Base-by-base conservation (phyloP, 2,113 vertebrate genomes). In the Dascyllus trimaculatus region DNA sequence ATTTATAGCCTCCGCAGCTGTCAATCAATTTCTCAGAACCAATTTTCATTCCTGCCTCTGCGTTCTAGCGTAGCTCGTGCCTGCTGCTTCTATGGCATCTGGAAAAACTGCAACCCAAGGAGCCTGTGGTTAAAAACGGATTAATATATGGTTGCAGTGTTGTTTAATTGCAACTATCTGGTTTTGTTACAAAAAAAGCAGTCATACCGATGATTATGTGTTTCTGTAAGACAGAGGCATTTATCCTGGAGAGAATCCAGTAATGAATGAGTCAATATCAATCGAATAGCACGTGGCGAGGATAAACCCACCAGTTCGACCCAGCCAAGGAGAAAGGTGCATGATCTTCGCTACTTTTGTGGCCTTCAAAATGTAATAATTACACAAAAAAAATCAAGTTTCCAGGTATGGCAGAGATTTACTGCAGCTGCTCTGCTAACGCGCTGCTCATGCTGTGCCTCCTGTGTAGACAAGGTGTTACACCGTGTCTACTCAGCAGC, bases 1-100 rank as follows among this genome's bases (percentile, higher is more conserved):
- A 91, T 89, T 84, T 82, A 82, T 90, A 84, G 75, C 80, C 54
- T 77, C 19, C 11, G 43, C 63, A 19, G 60, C 64, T 82, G 84
- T 91, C 86, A 87, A 83, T 89, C 84, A 86, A 32, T 88, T 70
- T 60, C 57, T 71, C 74, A 52, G 80, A 89, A 78, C 52, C 74
- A 69, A 65, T 87, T 80, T 79, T 71, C 54, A 56, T 85, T 79
- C 52, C 54, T 62, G 53, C 46, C 48, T 80, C 46, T 56, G 53
- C 29, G 38, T 80, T 67, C 70, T 79, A 35, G 62, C 69, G 54
- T 17, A 61, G 58, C 53, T 76, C 18, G 15, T 69, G 60, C 43
- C 62, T 62, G 63, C 51, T 75, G 53, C 51, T 79, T 38, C 60
- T 61, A 22, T 73, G 21, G 56, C 29, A 61, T 78, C 35, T 43